Base-by-base conservation (phyloP, 30 jellyfish, hydroid and myxozoan genomes). In the Catostylus mosaicus region DNA sequence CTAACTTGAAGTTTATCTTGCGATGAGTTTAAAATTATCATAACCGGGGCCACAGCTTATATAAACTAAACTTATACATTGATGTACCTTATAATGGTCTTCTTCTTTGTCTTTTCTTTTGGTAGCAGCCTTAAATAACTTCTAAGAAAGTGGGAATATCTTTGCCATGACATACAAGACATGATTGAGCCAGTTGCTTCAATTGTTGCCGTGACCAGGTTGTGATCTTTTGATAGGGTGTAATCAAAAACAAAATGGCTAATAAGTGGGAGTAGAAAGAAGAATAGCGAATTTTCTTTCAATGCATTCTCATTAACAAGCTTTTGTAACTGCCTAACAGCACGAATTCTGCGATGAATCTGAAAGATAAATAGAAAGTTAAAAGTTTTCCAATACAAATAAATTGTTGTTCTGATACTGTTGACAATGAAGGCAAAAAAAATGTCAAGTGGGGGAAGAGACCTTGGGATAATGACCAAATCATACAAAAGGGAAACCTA, bases 301-400 rank as follows among this genome's bases (percentile, higher is more conserved):
- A 93, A 83, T 23, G 67, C 62, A 57, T 73, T 84, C 8, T 88
- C 93, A n/a, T 84, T 59, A 60, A 91, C 72, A 6, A 69, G 67
- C 62, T 75, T 80, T 20, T 92, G 38, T 7, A 93, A 72, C 19
- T 66, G 96, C 10, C 89, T 97, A 1, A 93, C 79, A 1, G 99
- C 99, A 16, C 92, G 77, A 36, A 93, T 88, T 2, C 99, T 83
- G 6, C 99, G 97, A 70, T 93, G 99, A 20, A 76, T 65, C 99
- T 93, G 63, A 27, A 16, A 50, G 20, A 5, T 0, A 50, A 27
- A 50, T 23, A 50, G 63, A 50, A 5, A 4, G n/a, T n/a, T n/a
- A n/a, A n/a, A n/a, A n/a, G n/a, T n/a, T n/a, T n/a, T n/a, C n/a
- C n/a, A n/a, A n/a, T n/a, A n/a, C n/a, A n/a, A n/a, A n/a, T n/a